These are phyloP conservation scores for Anodontia alba DNA, from an alignment of 2,888 invertebrate species.

Conservation along the genomic window DNA sequence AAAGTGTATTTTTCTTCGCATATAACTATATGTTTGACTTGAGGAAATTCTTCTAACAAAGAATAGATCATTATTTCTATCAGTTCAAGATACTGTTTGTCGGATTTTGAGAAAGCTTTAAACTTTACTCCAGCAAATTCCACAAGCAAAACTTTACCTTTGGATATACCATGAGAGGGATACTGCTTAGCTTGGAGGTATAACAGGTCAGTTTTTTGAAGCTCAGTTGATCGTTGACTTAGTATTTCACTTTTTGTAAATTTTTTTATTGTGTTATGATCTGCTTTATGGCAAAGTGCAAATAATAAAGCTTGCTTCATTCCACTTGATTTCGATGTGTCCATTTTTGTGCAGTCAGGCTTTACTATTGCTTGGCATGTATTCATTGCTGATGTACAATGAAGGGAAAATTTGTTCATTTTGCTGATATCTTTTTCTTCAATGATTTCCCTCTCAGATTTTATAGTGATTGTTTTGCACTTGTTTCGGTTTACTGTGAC, in stretches of 20 bases:
- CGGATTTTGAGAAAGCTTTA: background rate
- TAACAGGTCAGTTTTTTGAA: background rate
- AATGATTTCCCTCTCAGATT: background rate
- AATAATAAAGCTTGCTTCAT: background rate
- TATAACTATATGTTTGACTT: background rate
- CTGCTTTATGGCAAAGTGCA: background rate
- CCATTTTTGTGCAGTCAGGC: background rate
- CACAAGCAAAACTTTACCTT: background rate
- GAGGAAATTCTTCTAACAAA: background rate
- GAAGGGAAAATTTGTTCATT: background rate
- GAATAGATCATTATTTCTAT: background rate
- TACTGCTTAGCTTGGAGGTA: background rate
- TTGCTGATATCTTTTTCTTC: background rate
- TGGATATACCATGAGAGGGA: background rate
- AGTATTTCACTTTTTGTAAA: too few species aligned
- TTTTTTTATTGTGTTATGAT: background rate
- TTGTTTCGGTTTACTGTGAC: background rate
- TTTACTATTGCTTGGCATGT: slow-evolving; percentile 4
- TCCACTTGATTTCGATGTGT: background rate
- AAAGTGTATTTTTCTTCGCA: slow-evolving; percentile 4
- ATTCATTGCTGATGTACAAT: background rate
- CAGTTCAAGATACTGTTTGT: slow-evolving; percentile 11
- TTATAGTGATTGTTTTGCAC: background rate
- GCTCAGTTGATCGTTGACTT: background rate
- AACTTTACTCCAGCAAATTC: slow-evolving; percentile 11